Base-by-base conservation (phyloP, 2,888 invertebrate species). In the Pseudoips prasinana region DNA sequence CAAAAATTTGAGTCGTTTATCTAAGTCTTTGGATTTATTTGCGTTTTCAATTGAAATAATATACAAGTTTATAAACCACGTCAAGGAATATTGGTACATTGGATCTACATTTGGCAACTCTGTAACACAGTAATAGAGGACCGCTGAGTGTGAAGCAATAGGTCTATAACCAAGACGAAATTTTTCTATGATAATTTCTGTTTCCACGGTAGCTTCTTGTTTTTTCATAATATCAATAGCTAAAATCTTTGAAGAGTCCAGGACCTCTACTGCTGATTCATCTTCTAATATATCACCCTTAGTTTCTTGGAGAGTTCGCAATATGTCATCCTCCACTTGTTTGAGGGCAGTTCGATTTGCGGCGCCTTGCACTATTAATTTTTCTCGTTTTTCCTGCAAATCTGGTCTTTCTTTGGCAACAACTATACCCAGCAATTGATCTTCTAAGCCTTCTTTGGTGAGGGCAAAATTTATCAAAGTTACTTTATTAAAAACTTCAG, bases 281-380 rank as follows among this genome's bases (percentile, higher is more conserved):
- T 98, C 96, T 82, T 97, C 97, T 42, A 98, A 88, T 66, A 98
- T 96, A 70, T 96, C 96, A n/a, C 96, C 96, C 71, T 96, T 94
- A 1, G 93, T 90, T 63, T 94, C 92, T 24, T 95, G 94, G 32
- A 98, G 81, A 0, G 96, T 97, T 60, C 93, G 92, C 27, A 98
- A 85, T 57, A 98, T 97, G 78, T 94, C 94, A 68, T 97, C 95
- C 82, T 98, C 97, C 10, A 96, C 94, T 72, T 95, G 92, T 64
- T 95, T 94, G 22, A 98, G 77, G 1, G 94, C 93, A 35, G 93
- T 92, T 67, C 92, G 93, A 73, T 98, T 97, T 29, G 92, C 91
- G 4, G 96, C 96, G 54, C 93, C 91, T 74, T 95, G 93, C 1
- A 95, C 89, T 33, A 95, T 94, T 24, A 96, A 74, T 33, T 93